These are phyloP conservation scores for Turdus rufiventris DNA, from an alignment of 2,113 vertebrate genomes.

Conservation along the genomic window DNA sequence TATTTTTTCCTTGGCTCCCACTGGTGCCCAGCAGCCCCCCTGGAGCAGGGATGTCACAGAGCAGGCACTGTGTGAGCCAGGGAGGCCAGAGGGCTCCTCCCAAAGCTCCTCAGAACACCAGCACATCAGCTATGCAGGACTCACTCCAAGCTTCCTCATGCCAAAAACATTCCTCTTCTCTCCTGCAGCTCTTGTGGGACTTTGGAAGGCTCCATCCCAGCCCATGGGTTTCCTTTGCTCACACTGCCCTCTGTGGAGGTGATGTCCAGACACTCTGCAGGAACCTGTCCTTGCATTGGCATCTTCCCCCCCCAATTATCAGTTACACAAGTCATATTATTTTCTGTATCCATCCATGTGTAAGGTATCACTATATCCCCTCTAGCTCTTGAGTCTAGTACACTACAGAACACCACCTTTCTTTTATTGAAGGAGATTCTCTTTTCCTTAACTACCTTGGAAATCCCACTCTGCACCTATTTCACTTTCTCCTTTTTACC, in stretches of 20 bases:
- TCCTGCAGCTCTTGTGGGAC: not conserved
- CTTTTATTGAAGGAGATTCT: not conserved
- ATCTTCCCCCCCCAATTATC: fast-evolving
- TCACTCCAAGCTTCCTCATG: not conserved
- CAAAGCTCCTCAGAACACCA: not conserved
- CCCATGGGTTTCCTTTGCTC: not conserved
- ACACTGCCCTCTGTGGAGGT: slow-evolving; percentile 18
- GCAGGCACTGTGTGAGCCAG: not conserved
- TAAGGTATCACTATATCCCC: not conserved
- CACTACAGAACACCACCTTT: not conserved
- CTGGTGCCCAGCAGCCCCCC: not conserved
- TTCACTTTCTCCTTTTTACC: not conserved
- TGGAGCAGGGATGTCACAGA: not conserved
- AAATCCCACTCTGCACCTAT: not conserved
- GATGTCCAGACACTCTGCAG: not conserved
- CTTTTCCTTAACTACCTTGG: not conserved
- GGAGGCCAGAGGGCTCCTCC: not conserved
- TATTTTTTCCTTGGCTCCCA: not conserved
- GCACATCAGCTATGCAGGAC: not conserved
- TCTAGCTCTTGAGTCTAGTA: not conserved
- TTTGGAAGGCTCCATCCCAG: not conserved
- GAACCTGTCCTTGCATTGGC: not conserved
- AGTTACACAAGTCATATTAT: not conserved
- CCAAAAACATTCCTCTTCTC: not conserved
- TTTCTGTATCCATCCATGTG: not conserved